Evolutionary conservation across 2,888 invertebrate species (phyloP).

Genomic region (Mesoligia furuncula): DNA sequence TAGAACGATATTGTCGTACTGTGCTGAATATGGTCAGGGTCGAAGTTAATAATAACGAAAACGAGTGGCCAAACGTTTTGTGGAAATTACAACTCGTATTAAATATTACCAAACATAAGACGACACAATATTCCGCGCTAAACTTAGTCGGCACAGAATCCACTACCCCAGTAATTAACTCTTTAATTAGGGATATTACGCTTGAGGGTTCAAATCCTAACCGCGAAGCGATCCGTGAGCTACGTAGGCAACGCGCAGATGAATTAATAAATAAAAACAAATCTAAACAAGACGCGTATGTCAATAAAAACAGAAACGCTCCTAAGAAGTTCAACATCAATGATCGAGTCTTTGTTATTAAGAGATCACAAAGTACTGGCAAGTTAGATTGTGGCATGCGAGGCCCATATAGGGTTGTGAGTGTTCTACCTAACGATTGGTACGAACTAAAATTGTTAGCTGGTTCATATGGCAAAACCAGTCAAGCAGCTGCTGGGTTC

Average conservation of each 20-base stretch:
- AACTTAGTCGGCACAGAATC: neutral
- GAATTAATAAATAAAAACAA: neutral
- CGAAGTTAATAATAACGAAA: slow-evolving; percentile 3
- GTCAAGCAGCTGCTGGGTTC: neutral
- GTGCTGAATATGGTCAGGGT: slow-evolving; percentile 18
- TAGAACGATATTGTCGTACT: slow-evolving; percentile 16
- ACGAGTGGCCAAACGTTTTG: slow-evolving; percentile 3
- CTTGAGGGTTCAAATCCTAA: neutral
- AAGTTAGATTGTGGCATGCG: slow-evolving; percentile 3
- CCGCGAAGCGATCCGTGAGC: neutral
- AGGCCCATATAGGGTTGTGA: neutral
- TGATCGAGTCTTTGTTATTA: neutral
- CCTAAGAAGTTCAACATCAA: neutral
- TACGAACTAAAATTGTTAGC: neutral
- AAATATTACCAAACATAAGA: neutral
- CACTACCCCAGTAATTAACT: neutral
- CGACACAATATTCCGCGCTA: neutral
- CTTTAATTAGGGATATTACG: neutral
- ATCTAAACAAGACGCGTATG: neutral
- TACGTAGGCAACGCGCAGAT: neutral
- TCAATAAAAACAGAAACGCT: too few species aligned
- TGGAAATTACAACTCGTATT: slow-evolving; percentile 12
- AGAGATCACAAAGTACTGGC: slow-evolving; percentile 1
- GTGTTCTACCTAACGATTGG: neutral
- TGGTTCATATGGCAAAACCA: neutral